Evolutionary conservation across 2,113 vertebrate genomes (phyloP), one percentile per base, ranked within the genome.

Genomic region (Holacanthus passer): DNA sequence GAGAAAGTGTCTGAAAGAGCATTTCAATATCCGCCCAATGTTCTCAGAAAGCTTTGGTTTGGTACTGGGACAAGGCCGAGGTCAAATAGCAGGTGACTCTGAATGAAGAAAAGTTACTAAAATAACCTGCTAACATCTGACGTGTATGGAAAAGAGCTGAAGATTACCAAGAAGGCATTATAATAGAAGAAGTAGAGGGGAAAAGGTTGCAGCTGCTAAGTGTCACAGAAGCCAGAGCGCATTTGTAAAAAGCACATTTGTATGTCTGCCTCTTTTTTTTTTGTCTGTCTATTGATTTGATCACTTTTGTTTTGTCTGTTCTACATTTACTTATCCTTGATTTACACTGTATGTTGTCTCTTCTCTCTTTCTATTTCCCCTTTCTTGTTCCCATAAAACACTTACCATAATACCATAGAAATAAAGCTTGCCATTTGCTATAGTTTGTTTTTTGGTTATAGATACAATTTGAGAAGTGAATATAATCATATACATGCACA

Each of bases 21-120:
- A 72, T 85, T 89, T 87, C 83, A 80, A 62, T 86, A 79, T 88
- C 87, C 43, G 76, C 79, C 77, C 77, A 47, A 70, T 32, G 12
- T 83, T 71, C 70, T 89, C 68, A 66, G 45, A 66, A 73, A 67
- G 69, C 41, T 86, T 85, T 13, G 68, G 39, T 52, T 58, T 27
- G 65, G 58, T 59, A 1, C 16, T 7, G 52, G 43, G 39, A 82
- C 71, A 77, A 86, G 84, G 48, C 73, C 2, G 56, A 79, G 85
- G 86, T 91, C 87, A 88, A 87, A 83, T 70, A 68, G 62, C 81
- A 76, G 85, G 65, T 79, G 81, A 87, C 73, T 80, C 53, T 60
- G n/a, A 81, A 66, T 60, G 27, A 77, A 71, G 43, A 68, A 73
- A 71, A 71, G 66, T 79, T 73, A 52, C 71, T 77, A 66, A 88